Percentiles rank a stretch among this genome's conserved stretches.
These are phyloP conservation scores for Ypsolopha scabrella DNA, from an alignment of 2,888 invertebrate genomes.

Conservation along the genomic window DNA sequence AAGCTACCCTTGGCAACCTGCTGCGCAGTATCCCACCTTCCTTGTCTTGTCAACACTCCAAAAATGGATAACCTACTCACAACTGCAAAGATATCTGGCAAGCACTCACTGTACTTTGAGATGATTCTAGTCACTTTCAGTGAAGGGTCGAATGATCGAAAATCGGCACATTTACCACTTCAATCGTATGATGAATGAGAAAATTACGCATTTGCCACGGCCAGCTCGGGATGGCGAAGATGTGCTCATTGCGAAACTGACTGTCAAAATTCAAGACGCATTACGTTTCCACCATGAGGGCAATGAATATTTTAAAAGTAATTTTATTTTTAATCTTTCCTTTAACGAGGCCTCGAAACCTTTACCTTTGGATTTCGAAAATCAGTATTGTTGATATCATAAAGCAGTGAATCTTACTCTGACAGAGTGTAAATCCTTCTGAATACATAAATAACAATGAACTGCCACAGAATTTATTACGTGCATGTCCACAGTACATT, in stretches of 20 bases:
- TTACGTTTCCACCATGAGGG: background rate
- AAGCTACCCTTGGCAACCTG: no score
- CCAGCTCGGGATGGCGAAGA: background rate
- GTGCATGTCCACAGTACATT: no score
- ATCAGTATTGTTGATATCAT: background rate
- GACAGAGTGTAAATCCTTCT: background rate
- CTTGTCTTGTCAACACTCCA: no score
- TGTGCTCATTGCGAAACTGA: background rate
- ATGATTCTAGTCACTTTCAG: no score
- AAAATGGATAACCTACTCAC: no score
- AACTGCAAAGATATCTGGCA: no score
- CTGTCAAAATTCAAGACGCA: background rate
- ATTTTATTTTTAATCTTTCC: background rate
- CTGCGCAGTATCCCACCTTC: no score
- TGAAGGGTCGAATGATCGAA: no score
- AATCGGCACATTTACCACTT: background rate
- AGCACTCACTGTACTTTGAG: no score
- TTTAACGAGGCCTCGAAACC: background rate
- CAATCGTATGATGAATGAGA: background rate
- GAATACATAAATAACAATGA: background rate
- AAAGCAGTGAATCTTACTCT: background rate
- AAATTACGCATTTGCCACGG: background rate
- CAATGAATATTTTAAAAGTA: slow-evolving; percentile 2
- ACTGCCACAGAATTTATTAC: background rate
- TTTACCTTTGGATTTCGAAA: background rate